Evolutionary conservation across 1,140 invertebrate species (phyloP), one percentile per base, ranked within the genome.

Genomic region (Drosophila novamexicana): DNA sequence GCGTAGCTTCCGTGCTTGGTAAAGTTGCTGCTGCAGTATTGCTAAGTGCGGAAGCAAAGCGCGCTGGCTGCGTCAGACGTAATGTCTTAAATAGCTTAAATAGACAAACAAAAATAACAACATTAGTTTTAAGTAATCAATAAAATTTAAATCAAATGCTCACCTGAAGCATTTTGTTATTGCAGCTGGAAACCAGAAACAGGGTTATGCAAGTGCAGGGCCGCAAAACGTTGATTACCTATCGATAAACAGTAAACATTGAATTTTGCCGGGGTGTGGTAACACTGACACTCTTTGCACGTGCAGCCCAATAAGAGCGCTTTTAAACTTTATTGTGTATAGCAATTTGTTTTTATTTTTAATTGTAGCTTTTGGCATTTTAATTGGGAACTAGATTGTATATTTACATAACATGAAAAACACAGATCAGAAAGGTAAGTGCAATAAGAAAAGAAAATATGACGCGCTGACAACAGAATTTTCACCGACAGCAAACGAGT

Each of bases 191-290:
- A 66, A 32, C 58, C 14, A 37, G 47, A 64, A 66, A 18, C 50
- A 22, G 68, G 74, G 86, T 91, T 91, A 91, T 91, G 90, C 85
- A 91, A 91, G 83, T 64, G 34, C 61, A 40, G 36, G 57, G 45
- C 18, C 52, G 44, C 36, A 40, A 36, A 54, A 32, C 7, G 4
- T 8, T 12, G 9, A 8, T 32, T 32, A 22, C 9, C 7, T 54
- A 63, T 64, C 67, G 59, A 70, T 64, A 64, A 10, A 44, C 14
- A 3, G 22, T 5, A 5, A 5, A 3, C 22, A 42, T 32, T 22
- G 29, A 7, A 49, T 42, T 47, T 62, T 45, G 18, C 29, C 49
- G 57, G 32, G 22, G 16, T 54, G 36, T 72, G 62, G 74, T 52
- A 22, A 57, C 74, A 76, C 44, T 76, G 29, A 42, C 44, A 10